phyloP scores from a whole-genome alignment of 2,113 vertebrate species.

The Pelmatolapia mariae region DNA sequence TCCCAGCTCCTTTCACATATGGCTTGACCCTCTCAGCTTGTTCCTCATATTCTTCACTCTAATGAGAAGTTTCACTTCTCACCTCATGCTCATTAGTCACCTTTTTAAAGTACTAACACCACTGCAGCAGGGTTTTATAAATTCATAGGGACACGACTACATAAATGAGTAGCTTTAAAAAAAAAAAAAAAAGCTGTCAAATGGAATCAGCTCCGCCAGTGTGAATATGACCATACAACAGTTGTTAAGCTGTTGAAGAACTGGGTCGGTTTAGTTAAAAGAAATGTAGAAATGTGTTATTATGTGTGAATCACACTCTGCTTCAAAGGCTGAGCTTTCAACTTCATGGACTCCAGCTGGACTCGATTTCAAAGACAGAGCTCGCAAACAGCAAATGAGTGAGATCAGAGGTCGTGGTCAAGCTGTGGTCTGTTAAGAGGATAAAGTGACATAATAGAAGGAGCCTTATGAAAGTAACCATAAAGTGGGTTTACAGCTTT shows the following conservation, averaged over 20 bases:
- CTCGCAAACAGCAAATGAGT: conserved; percentile 20
- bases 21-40: conserved; percentile 44
- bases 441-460: conserved; percentile 53
- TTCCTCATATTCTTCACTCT: conserved; percentile 30
- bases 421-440: conserved; percentile 44
- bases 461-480: conserved; percentile 54
- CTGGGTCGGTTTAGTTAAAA: conserved; percentile 14
- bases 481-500: conserved; percentile 60
- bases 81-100: conserved; percentile 62
- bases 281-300: conserved; percentile 24
- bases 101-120: conserved; percentile 39
- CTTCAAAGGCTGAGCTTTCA: conserved; percentile 54
- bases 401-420: conserved; percentile 43
- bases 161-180: conserved; percentile 18
- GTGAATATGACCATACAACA: background rate
- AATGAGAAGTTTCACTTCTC: conserved; percentile 61
- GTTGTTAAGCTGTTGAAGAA: background rate
- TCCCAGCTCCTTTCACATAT: conserved; percentile 21
- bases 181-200: background rate
- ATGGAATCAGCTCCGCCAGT: background rate
- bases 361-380: conserved; percentile 32
- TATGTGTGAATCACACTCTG: conserved; percentile 38
- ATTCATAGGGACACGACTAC: background rate
- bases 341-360: conserved; percentile 54
- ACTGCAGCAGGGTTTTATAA: conserved; percentile 17